phyloP scores from a whole-genome alignment of 2,888 invertebrate species.

The Lepidocyrtinus sp. region DNA sequence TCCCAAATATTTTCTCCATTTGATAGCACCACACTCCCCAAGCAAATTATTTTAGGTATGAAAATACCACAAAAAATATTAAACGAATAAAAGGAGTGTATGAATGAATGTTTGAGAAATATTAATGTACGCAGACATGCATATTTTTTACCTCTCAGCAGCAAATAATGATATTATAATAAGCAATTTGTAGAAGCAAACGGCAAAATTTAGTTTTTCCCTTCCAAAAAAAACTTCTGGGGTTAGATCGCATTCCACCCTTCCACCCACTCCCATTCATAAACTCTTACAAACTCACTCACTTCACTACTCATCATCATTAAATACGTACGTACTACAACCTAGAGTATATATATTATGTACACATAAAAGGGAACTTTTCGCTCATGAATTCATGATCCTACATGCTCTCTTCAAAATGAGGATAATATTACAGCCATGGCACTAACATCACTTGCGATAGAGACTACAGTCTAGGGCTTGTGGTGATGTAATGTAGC shows the following conservation, averaged over 20 bases:
- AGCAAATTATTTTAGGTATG: background rate
- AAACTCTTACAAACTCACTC: slow-evolving; percentile 62
- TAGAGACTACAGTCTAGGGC: too few species aligned
- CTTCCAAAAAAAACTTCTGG: slow-evolving; percentile 14
- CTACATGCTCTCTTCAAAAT: too few species aligned
- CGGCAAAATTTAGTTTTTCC: background rate
- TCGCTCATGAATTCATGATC: too few species aligned
- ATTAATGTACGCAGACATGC: background rate
- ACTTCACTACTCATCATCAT: slow-evolving; percentile 26
- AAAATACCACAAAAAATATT: background rate
- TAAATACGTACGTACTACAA: slow-evolving; percentile 14
- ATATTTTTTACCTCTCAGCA: background rate
- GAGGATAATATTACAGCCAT: background rate
- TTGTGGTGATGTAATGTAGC: background rate
- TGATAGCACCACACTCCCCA: background rate
- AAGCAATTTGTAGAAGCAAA: background rate
- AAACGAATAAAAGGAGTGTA: background rate
- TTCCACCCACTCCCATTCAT: slow-evolving; percentile 68
- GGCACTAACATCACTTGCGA: background rate
- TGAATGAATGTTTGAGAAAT: background rate
- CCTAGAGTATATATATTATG: background rate
- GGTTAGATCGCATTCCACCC: slow-evolving; percentile 61
- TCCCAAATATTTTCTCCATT: background rate
- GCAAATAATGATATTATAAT: background rate
- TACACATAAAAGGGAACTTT: slow-evolving; percentile 16